phyloP scores from a whole-genome alignment of 2,797 vertebrate species.

The Myotis pilosus region DNA sequence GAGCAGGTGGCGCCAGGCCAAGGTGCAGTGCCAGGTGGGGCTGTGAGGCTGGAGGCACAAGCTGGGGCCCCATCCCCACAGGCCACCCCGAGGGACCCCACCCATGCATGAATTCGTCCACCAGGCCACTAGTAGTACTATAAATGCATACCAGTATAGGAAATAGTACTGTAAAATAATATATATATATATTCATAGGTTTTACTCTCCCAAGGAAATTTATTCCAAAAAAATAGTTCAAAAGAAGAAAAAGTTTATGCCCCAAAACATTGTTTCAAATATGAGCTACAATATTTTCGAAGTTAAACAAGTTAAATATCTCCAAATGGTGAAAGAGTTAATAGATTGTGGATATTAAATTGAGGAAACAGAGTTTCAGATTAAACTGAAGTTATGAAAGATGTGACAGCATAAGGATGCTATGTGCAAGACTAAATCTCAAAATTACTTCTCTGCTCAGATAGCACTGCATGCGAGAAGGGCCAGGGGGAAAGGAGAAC shows the following conservation, averaged over 20 bases:
- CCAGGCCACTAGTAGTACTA: background rate
- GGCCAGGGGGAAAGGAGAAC: background rate
- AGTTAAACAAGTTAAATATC: background rate
- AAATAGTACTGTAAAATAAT: background rate
- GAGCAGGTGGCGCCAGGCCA: too few relatives aligned
- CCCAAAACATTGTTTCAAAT: background rate
- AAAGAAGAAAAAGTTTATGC: background rate
- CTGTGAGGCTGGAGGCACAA: too few relatives aligned
- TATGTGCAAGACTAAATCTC: background rate
- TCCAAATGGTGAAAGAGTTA: background rate
- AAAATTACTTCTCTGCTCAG: background rate
- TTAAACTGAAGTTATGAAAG: background rate
- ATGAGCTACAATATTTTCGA: background rate
- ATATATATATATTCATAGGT: background rate
- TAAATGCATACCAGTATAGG: background rate
- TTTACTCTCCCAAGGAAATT: background rate
- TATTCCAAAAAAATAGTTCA: conserved; percentile 20
- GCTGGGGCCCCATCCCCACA: too few relatives aligned
- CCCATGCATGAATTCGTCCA: too few relatives aligned
- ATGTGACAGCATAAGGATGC: background rate
- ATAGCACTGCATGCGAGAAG: background rate
- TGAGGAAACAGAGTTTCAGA: background rate
- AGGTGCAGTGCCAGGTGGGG: too few relatives aligned
- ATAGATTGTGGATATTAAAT: background rate
- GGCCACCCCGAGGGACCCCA: too few relatives aligned